Percentiles rank a stretch among this genome's conserved stretches.
These are phyloP conservation scores for Nowickia ferox DNA, from an alignment of 2,888 invertebrate genomes.

Conservation along the genomic window DNA sequence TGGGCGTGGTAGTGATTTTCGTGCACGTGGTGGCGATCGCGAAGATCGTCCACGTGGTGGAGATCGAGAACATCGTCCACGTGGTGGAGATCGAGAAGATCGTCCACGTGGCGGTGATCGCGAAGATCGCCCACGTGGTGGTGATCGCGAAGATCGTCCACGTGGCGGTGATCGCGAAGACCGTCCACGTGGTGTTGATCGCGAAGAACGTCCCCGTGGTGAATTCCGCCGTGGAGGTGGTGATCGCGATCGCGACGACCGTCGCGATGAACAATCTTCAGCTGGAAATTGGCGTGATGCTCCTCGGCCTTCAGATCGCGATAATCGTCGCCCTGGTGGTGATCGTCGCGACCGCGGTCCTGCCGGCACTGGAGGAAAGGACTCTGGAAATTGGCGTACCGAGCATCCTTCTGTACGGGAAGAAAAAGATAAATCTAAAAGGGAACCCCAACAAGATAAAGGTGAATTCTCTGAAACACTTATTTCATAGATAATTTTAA, in stretches of 20 bases:
- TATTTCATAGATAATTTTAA: no score
- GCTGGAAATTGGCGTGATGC: constrained; percentile 81
- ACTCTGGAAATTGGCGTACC: constrained; percentile 81
- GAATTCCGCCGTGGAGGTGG: constrained; percentile 66
- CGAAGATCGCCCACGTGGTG: constrained; percentile 72
- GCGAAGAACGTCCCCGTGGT: constrained; percentile 72
- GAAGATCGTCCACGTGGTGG: constrained; percentile 73
- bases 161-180: constrained; percentile 64
- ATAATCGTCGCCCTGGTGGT: constrained; percentile 75
- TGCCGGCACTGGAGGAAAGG: constrained; percentile 74
- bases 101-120: constrained; percentile 74
- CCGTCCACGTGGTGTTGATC: constrained; percentile 64
- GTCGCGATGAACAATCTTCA: constrained; percentile 74
- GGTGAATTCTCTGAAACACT: constrained; percentile 71
- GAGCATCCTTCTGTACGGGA: constrained; percentile 79
- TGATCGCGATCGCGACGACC: constrained; percentile 71
- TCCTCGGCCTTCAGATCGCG: constrained; percentile 78
- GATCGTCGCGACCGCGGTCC: constrained; percentile 73
- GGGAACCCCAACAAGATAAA: constrained; percentile 78
- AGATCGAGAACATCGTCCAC: constrained; percentile 59
- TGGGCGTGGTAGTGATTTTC: constrained; percentile 69
- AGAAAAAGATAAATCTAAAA: constrained; percentile 80
- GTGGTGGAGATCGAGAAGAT: constrained; percentile 70
- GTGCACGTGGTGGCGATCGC: constrained; percentile 68
- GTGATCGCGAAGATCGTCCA: constrained; percentile 72